phyloP scores from a whole-genome alignment of 2,888 invertebrate species.

The Corbicula japonica region DNA sequence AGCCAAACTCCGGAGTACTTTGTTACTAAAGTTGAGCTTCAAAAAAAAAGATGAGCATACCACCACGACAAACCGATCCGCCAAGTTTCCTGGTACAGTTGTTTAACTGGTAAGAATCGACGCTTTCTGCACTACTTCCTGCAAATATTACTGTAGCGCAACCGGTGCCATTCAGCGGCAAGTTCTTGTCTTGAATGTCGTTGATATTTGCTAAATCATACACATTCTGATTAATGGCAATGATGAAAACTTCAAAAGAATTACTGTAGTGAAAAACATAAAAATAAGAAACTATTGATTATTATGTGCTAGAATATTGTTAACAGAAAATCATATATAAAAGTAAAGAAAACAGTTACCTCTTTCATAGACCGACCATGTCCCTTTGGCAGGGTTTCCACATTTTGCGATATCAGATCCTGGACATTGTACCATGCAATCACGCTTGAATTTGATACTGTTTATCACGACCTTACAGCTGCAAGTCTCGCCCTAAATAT shows the following conservation, averaged over 20 bases:
- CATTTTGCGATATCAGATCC: neutral
- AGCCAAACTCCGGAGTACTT: neutral
- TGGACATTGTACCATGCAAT: neutral
- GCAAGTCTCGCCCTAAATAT: no score
- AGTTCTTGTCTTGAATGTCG: neutral
- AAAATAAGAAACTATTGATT: no score
- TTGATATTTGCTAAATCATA: neutral
- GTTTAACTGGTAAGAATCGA: no score
- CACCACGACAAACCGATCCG: neutral
- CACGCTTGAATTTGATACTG: no score
- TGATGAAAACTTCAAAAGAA: neutral
- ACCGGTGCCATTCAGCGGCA: no score
- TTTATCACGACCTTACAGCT: no score
- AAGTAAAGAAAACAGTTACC: neutral
- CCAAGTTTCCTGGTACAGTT: no score
- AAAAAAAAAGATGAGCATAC: neutral
- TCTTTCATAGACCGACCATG: conserved; percentile 3
- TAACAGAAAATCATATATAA: no score
- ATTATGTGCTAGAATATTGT: no score
- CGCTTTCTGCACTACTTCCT: no score
- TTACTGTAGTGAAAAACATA: neutral
- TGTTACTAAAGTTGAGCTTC: neutral
- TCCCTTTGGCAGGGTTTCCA: neutral
- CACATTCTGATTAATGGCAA: neutral
- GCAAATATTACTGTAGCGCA: no score